A percentile compares a stretch with the other conserved stretches of the same genome.
These are phyloP conservation scores for Siniperca scherzeri DNA, from an alignment of 2,797 vertebrate species.

Conservation along the genomic window DNA sequence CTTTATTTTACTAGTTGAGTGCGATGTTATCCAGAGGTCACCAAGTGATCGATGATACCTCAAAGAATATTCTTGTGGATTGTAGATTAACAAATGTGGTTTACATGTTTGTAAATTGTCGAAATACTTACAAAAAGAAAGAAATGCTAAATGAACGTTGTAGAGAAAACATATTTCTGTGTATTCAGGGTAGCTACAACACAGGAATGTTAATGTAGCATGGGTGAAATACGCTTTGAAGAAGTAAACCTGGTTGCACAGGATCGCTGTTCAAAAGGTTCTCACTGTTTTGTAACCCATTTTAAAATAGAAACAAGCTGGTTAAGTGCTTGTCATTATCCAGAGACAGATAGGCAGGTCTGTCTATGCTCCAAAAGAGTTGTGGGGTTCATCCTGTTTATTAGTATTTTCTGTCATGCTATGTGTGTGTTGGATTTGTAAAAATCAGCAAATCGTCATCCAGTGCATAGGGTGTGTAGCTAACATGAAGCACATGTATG, in stretches of 20 bases:
- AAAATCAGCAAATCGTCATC: conserved; percentile 16
- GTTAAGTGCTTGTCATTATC: conserved; percentile 40
- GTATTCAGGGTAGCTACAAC: background rate
- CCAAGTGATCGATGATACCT: conserved; percentile 16
- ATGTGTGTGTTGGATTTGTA: conserved; percentile 23
- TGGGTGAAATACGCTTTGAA: conserved; percentile 29
- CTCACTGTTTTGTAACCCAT: conserved; percentile 24
- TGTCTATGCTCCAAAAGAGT: conserved; percentile 19
- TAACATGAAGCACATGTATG: background rate
- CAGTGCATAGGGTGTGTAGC: background rate
- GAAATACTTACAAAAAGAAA: background rate
- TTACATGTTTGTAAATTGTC: conserved; percentile 11
- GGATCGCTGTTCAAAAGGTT: conserved; percentile 35
- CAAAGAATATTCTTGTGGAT: conserved; percentile 25
- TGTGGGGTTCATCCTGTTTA: conserved; percentile 11
- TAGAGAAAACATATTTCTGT: conserved; percentile 13
- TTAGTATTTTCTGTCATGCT: background rate
- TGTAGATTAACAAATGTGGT: background rate
- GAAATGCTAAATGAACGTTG: background rate
- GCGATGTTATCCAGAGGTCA: conserved; percentile 33
- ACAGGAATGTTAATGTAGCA: conserved; percentile 16
- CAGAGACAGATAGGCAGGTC: conserved; percentile 21
- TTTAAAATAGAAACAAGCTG: conserved; percentile 56
- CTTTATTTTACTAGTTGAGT: conserved; percentile 14
- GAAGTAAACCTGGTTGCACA: conserved; percentile 6